phyloP scores from a whole-genome alignment of 1,140 invertebrate genomes.

The Danaus melanippus region DNA sequence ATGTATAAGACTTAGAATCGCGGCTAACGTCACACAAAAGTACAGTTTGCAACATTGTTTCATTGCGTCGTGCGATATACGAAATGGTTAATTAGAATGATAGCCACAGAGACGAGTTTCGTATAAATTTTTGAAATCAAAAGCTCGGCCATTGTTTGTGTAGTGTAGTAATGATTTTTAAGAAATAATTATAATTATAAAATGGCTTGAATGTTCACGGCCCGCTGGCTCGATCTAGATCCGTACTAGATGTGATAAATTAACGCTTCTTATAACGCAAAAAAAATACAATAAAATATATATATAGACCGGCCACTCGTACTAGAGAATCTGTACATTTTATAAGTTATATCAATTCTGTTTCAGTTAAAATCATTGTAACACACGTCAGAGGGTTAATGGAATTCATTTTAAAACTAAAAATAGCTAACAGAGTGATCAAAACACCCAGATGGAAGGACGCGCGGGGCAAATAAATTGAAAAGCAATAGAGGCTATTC shows the following conservation, averaged over 20 bases:
- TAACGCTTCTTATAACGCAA: too few species aligned
- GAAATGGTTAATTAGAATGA: conserved; percentile 1
- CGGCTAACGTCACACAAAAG: conserved; percentile 9
- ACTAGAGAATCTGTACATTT: too few species aligned
- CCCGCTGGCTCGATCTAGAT: conserved; percentile 25
- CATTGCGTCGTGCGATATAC: too few species aligned
- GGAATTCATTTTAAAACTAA: too few species aligned
- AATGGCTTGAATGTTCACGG: conserved; percentile 28
- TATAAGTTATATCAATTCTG: too few species aligned
- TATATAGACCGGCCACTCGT: too few species aligned
- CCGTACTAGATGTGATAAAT: neutral
- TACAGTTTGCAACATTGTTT: conserved; percentile 18
- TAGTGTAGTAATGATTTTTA: conserved; percentile 31
- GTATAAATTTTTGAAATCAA: conserved; percentile 4
- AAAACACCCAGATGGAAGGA: conserved; percentile 34
- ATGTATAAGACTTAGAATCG: conserved; percentile 16
- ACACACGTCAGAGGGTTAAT: too few species aligned
- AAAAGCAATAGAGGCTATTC: conserved; percentile 43
- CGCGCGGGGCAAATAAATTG: conserved; percentile 46
- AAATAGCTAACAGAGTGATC: conserved; percentile 8
- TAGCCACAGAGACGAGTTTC: conserved; percentile 2
- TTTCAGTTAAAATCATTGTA: too few species aligned
- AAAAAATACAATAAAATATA: too few species aligned
- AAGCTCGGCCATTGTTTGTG: conserved; percentile 20
- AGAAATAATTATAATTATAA: conserved; percentile 42